Evolutionary conservation across 2,888 invertebrate genomes (phyloP).

Genomic region (Zeuzera pyrina): DNA sequence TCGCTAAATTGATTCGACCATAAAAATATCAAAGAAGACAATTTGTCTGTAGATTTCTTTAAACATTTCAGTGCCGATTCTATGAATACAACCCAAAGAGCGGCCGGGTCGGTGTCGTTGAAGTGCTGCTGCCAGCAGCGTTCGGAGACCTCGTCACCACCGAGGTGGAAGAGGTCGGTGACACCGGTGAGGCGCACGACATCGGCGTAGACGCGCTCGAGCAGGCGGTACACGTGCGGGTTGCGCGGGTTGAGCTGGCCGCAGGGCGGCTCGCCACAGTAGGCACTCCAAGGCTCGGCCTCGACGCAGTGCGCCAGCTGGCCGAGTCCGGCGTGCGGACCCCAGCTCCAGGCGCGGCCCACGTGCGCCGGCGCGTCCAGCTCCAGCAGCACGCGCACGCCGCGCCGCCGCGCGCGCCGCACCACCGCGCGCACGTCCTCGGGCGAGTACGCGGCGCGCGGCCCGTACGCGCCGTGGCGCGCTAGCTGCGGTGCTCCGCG

Average conservation of each 20-base stretch:
- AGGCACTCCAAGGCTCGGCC: conserved; percentile 78
- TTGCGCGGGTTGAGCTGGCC: conserved; percentile 86
- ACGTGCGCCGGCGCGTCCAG: conserved; percentile 90
- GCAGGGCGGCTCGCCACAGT: conserved; percentile 86
- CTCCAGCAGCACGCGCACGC: conserved; percentile 89
- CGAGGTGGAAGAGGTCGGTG: conserved; percentile 84
- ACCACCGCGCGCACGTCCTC: conserved; percentile 81
- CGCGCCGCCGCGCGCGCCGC: conserved; percentile 83
- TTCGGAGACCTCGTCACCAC: conserved; percentile 82
- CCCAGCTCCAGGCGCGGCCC: conserved; percentile 87
- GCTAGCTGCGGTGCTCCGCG: conserved; percentile 81
- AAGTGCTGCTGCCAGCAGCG: conserved; percentile 79
- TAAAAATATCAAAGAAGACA: conserved; percentile 39
- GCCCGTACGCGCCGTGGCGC: conserved; percentile 84
- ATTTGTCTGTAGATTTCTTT: conserved; percentile 58
- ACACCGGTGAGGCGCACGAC: conserved; percentile 82
- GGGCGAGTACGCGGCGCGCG: conserved; percentile 79
- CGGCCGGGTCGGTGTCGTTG: conserved; percentile 76
- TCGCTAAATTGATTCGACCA: conserved; percentile 39
- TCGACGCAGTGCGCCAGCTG: conserved; percentile 82
- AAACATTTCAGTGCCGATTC: conserved; percentile 72
- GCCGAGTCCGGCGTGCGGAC: conserved; percentile 75
- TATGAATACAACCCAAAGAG: conserved; percentile 82
- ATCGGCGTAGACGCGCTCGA: conserved; percentile 81
- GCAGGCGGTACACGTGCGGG: conserved; percentile 77